phyloP scores from a whole-genome alignment of 1,140 invertebrate species.

The Brachionus plicatilis region DNA sequence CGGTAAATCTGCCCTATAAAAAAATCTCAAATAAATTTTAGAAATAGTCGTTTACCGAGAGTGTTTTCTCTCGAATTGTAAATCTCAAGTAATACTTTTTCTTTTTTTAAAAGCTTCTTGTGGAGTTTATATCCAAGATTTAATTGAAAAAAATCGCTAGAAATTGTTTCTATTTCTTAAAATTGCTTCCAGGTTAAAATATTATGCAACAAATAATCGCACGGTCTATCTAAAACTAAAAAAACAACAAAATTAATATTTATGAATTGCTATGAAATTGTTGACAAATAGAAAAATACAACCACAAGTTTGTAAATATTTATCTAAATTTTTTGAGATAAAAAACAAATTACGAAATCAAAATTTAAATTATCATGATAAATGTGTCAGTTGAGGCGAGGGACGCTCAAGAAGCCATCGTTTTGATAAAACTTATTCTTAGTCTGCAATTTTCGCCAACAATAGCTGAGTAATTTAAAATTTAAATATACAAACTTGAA shows the following conservation, averaged over 20 bases:
- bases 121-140: neutral
- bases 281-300: slow-evolving; percentile 4
- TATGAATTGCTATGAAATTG: neutral
- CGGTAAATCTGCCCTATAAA: neutral
- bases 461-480: slow-evolving; percentile 3
- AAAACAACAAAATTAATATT: neutral
- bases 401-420: neutral
- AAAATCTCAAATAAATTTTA: neutral
- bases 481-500: neutral
- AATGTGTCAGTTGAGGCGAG: neutral
- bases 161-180: neutral
- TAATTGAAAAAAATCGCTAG: neutral
- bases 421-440: neutral
- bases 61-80: neutral
- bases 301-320: neutral
- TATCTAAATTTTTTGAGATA: neutral
- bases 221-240: neutral
- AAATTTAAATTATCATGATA: neutral
- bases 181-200: neutral
- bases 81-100: neutral
- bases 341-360: neutral
- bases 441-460: neutral
- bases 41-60: neutral
- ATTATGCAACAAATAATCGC: neutral
- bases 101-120: neutral